A percentile compares a stretch with the other conserved stretches of the same genome.
Evolutionary conservation across 2,888 invertebrate genomes (phyloP).

Genomic region (Melieria crassipennis): DNA sequence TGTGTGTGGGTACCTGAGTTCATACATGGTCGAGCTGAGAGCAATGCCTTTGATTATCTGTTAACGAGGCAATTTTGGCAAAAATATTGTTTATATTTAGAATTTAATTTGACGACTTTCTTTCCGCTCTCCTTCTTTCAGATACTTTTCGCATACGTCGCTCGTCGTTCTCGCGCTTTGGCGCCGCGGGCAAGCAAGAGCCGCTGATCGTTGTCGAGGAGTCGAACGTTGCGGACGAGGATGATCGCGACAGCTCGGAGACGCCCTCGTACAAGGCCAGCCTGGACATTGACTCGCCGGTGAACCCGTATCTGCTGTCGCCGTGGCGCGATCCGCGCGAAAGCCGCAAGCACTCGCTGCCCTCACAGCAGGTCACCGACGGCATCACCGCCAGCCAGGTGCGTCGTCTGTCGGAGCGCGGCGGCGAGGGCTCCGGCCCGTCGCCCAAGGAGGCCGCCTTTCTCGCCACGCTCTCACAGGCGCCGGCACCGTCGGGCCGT

Average conservation of each 20-base stretch:
- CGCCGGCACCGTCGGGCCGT: conserved; percentile 78
- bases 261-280: conserved; percentile 72
- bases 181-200: conserved; percentile 70
- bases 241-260: conserved; percentile 67
- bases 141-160: conserved; percentile 72
- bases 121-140: conserved; percentile 30
- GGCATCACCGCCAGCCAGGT: conserved; percentile 90
- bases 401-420: conserved; percentile 81
- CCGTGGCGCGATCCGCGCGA: conserved; percentile 81
- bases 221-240: conserved; percentile 75
- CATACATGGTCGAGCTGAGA: too few relatives aligned
- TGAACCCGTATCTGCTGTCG: conserved; percentile 82
- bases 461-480: conserved; percentile 81
- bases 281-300: conserved; percentile 80
- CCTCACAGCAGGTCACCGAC: conserved; percentile 84
- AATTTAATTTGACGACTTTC: not conserved
- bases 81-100: too few relatives aligned
- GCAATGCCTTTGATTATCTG: too few relatives aligned
- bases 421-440: conserved; percentile 79
- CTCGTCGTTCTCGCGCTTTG: conserved; percentile 72
- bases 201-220: conserved; percentile 87
- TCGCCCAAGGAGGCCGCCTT: conserved; percentile 84
- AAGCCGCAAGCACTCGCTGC: conserved; percentile 83
- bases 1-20: not conserved
- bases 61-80: too few relatives aligned